Evolutionary conservation across 1,140 invertebrate species (phyloP).

Genomic region (Tetramorium alpestre): DNA sequence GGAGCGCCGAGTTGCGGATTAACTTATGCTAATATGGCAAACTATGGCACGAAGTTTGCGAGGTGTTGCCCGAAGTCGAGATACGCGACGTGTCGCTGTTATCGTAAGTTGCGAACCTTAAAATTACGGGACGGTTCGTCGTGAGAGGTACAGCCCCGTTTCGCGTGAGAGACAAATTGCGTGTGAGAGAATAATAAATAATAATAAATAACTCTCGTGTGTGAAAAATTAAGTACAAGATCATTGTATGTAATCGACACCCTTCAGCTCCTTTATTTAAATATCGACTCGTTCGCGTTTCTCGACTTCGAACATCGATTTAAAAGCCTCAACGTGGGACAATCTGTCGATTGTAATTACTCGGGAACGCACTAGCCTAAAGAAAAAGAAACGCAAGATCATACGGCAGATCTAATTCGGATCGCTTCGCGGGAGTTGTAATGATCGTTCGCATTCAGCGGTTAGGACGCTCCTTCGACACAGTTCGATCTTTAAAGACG

Average conservation of each 20-base stretch:
- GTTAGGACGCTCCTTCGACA: constrained; percentile 29
- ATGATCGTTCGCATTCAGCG: constrained; percentile 55
- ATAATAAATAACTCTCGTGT: background rate
- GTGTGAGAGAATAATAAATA: constrained; percentile 12
- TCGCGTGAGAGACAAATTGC: background rate
- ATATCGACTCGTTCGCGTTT: constrained; percentile 5
- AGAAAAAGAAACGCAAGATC: background rate
- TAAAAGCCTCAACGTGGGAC: background rate
- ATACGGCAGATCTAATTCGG: background rate
- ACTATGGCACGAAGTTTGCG: constrained; percentile 79
- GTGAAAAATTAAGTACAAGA: background rate
- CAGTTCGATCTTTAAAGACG: background rate
- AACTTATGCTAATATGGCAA: constrained; percentile 78
- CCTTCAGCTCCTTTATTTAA: background rate
- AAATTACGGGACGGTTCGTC: background rate
- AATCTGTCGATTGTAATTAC: background rate
- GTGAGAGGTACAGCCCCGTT: background rate
- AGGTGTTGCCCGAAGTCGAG: constrained; percentile 1
- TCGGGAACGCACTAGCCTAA: constrained; percentile 4
- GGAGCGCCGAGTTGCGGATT: background rate
- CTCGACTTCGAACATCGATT: constrained; percentile 29
- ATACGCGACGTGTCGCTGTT: background rate
- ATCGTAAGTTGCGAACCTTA: background rate
- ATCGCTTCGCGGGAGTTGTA: constrained; percentile 13
- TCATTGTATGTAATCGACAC: background rate